Evolutionary conservation across 2,113 vertebrate species (phyloP).

Genomic region (Trematomus loennbergii): DNA sequence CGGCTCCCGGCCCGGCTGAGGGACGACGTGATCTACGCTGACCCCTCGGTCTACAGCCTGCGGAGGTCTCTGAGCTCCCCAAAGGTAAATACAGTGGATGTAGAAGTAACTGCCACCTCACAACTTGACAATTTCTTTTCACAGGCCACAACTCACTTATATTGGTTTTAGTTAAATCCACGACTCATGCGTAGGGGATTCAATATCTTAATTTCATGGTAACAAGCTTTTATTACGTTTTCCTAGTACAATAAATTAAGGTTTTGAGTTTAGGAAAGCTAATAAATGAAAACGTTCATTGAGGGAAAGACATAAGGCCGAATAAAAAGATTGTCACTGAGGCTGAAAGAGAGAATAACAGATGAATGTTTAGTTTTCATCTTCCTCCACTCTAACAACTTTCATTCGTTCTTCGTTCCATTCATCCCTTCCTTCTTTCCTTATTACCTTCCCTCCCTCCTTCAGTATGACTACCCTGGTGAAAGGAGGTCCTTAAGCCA

Average conservation of each 20-base stretch:
- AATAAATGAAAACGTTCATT: background rate
- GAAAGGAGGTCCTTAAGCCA: slow-evolving; percentile 90
- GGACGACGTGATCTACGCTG: slow-evolving; percentile 88
- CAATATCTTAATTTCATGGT: too few species aligned
- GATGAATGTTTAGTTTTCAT: slow-evolving; percentile 14
- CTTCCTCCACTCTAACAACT: slow-evolving; percentile 22
- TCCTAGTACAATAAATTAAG: background rate
- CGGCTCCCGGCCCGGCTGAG: slow-evolving; percentile 80
- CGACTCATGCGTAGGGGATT: too few species aligned
- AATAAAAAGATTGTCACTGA: background rate
- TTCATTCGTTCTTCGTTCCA: slow-evolving; percentile 14
- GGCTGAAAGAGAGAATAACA: slow-evolving; percentile 4
- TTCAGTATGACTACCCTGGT: slow-evolving; percentile 93
- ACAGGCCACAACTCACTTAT: background rate
- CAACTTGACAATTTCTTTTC: background rate
- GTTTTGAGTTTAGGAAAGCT: background rate
- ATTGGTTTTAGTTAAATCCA: background rate
- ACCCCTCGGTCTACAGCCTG: slow-evolving; percentile 88
- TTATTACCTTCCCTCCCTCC: slow-evolving; percentile 33
- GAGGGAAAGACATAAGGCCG: too few species aligned
- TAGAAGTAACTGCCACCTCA: background rate
- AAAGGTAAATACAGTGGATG: slow-evolving; percentile 84
- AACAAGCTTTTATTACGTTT: too few species aligned
- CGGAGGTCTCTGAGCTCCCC: slow-evolving; percentile 93
- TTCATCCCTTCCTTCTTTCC: slow-evolving; percentile 23